phyloP scores from a whole-genome alignment of 2,113 vertebrate species.

The Jaculus jaculus region DNA sequence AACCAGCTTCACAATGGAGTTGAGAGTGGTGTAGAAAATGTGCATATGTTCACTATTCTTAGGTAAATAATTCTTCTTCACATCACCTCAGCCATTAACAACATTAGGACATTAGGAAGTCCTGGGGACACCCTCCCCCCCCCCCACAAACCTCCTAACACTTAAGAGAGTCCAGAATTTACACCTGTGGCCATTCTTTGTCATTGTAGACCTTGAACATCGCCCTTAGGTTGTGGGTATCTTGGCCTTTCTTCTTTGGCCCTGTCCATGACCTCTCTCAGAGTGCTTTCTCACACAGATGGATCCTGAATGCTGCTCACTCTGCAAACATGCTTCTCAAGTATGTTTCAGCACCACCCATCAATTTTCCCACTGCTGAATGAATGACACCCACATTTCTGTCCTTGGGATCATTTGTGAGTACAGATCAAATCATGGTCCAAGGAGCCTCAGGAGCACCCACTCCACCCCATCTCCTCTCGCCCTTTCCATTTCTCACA shows the following conservation, averaged over 20 bases:
- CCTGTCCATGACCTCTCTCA: not conserved
- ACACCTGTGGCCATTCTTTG: not conserved
- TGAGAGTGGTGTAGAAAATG: not conserved
- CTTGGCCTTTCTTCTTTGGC: not conserved
- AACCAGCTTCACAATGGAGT: not conserved
- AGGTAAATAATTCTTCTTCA: not conserved
- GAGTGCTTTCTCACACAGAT: not conserved
- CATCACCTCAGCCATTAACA: not conserved
- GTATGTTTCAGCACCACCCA: not conserved
- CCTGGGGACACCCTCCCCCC: not conserved
- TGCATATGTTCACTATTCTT: not conserved
- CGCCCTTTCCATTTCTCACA: not conserved
- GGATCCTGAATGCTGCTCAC: not conserved
- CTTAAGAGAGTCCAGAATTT: not conserved
- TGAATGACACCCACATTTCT: rapidly evolving
- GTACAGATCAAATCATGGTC: not conserved
- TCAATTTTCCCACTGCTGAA: not conserved
- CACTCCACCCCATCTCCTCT: not conserved
- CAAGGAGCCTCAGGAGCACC: not conserved
- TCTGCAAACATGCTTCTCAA: not conserved
- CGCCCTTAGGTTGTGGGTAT: rapidly evolving
- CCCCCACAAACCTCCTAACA: too few relatives aligned
- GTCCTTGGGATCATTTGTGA: not conserved
- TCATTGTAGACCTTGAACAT: not conserved
- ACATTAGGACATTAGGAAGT: not conserved